Percentiles rank a stretch among this genome's conserved stretches.
Conservation (phyloP, 2,113 vertebrate genomes). For the Ramphastos sulfuratus region DNA sequence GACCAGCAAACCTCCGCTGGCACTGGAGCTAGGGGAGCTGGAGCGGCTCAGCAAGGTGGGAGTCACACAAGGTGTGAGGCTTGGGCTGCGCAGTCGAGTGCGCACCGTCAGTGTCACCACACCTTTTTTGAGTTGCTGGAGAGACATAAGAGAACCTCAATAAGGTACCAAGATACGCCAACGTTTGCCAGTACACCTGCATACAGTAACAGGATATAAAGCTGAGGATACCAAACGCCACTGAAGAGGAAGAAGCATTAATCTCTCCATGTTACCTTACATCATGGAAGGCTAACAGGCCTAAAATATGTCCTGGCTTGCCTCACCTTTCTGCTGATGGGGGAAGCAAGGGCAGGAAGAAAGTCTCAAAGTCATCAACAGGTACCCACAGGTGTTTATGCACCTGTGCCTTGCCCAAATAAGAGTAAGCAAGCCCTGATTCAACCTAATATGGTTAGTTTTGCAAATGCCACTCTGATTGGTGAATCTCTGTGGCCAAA, state of each 20-base stretch:
- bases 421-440: too few relatives aligned
- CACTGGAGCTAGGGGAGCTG: conserved; percentile 87
- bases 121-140: conserved; percentile 93
- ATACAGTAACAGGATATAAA: neutral
- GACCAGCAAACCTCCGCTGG: conserved; percentile 63
- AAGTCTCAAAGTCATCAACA: too few relatives aligned
- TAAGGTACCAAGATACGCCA: rapidly evolving
- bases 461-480: too few relatives aligned
- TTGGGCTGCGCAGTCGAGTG: conserved; percentile 92
- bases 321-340: too few relatives aligned
- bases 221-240: rapidly evolving
- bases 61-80: conserved; percentile 89
- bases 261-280: conserved; percentile 71
- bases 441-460: too few relatives aligned
- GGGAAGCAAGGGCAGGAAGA: too few relatives aligned
- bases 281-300: too few relatives aligned
- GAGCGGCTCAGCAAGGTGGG: conserved; percentile 90
- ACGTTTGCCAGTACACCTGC: neutral
- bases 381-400: too few relatives aligned
- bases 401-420: too few relatives aligned
- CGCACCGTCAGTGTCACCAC: conserved; percentile 92
- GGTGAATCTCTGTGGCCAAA: too few relatives aligned
- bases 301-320: too few relatives aligned
- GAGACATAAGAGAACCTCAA: neutral
- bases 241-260: neutral